phyloP scores from a whole-genome alignment of 2,113 vertebrate species.

The Gracilinanus agilis region DNA sequence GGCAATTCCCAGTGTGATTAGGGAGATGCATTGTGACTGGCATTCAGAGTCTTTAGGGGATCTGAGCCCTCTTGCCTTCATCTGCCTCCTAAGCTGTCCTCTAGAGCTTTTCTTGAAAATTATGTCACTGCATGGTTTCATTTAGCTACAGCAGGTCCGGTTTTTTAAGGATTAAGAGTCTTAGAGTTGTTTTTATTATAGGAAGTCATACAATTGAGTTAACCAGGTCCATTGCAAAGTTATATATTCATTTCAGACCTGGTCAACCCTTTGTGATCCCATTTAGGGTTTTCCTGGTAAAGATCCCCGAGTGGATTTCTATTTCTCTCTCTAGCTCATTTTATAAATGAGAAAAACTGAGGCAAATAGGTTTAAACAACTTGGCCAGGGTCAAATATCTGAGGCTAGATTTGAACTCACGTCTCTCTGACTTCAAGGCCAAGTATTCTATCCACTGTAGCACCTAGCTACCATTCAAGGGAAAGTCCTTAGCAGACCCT shows the following conservation, averaged over 20 bases:
- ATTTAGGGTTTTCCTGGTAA: not conserved
- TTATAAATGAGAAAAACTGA: not conserved
- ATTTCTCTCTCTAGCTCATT: not conserved
- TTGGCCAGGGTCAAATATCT: not conserved
- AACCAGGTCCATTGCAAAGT: too few relatives aligned
- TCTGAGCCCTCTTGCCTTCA: not conserved
- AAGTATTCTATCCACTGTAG: not conserved
- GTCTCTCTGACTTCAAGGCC: not conserved
- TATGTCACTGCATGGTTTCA: not conserved
- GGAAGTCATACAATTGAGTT: too few relatives aligned
- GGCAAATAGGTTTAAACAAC: not conserved
- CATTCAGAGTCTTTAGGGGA: not conserved
- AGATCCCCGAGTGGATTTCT: not conserved
- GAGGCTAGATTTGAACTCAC: not conserved
- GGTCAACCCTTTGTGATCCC: not conserved
- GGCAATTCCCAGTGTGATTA: not conserved
- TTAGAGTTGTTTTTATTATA: not conserved
- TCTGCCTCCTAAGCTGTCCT: not conserved
- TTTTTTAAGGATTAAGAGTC: not conserved
- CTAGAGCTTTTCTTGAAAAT: not conserved
- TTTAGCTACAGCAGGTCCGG: not conserved
- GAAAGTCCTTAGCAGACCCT: not conserved
- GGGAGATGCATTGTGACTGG: not conserved
- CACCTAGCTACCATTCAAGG: not conserved
- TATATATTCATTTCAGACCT: not conserved